Evolutionary conservation across 2,113 vertebrate genomes (phyloP), one percentile per base, ranked within the genome.

Genomic region (Cyanoliseus patagonus): DNA sequence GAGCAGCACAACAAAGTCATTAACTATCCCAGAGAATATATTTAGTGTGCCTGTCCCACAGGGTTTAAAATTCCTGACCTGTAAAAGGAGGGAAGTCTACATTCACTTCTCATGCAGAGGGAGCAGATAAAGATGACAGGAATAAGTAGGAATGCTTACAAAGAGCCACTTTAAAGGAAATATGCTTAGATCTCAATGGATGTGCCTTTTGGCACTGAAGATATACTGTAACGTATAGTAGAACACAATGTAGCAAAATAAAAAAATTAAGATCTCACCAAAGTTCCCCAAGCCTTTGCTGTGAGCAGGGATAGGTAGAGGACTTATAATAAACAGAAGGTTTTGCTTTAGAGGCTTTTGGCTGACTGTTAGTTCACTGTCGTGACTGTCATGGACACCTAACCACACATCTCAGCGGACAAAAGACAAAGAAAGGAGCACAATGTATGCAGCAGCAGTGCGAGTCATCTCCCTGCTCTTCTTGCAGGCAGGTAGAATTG

Each of bases 51-150:
- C 57, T 86, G 75, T 79, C 82, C 72, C 82, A 85, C 13, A 74
- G 41, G 75, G 90, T 88, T 94, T 86, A 42, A 86, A 91, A 93
- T 81, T 88, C 79, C 46, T 92, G 78, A 90, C 61, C 67, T 86
- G 61, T 47, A 74, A 77, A 90, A 93, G 63, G 11, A 90, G 39
- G 51, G 55, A 94, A 72, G 61, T 46, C 44, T 67, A 46, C 78
- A 90, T 83, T 83, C 79, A 27, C 49, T 88, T 80, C 82, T 88
- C 33, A 24, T 31, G 44, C 49, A 80, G 49, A 53, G 8, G 42
- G 35, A 78, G 75, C 49, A 73, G 84, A 82, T 64, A 74, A 94
- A 86, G 44, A 82, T 68, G 53, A 91, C 46, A 85, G 75, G 31
- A 88, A 33, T 57, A 95, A 79, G 81, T 62, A 89, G 47, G 44